phyloP scores from a whole-genome alignment of 2,113 vertebrate species.

The Rhinogobius similis region DNA sequence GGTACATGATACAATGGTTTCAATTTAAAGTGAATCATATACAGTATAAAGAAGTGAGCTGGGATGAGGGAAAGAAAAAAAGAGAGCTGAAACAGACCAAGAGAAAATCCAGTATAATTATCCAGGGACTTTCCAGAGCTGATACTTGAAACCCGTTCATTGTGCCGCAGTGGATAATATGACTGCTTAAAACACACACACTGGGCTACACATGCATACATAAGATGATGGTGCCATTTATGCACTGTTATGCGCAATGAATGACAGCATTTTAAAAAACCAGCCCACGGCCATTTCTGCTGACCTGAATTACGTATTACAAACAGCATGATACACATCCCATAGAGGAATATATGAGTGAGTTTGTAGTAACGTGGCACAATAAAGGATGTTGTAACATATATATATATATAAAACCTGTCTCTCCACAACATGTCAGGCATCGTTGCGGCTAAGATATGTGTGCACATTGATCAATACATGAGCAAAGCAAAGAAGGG shows the following conservation, averaged over 20 bases:
- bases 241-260: slow-evolving; percentile 20
- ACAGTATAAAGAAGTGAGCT: neutral
- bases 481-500: too few species aligned
- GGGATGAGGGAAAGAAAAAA: slow-evolving; percentile 15
- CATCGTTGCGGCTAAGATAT: too few species aligned
- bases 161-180: slow-evolving; percentile 64
- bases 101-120: slow-evolving; percentile 73
- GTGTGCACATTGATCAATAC: too few species aligned
- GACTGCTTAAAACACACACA: slow-evolving; percentile 52
- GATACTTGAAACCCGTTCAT: slow-evolving; percentile 77
- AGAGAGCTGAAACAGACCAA: slow-evolving; percentile 26
- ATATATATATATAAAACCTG: too few species aligned
- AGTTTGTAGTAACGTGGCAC: neutral
- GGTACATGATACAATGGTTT: neutral
- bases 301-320: slow-evolving; percentile 13
- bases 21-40: neutral
- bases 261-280: slow-evolving; percentile 4
- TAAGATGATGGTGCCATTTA: slow-evolving; percentile 12
- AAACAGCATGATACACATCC: neutral
- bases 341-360: neutral
- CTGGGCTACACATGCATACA: slow-evolving; percentile 13
- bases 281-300: slow-evolving; percentile 1
- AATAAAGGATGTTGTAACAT: too few species aligned
- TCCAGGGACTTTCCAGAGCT: slow-evolving; percentile 76
- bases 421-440: too few species aligned